Evolutionary conservation across 2,888 invertebrate species (phyloP), one percentile per base, ranked within the genome.

Genomic region (Epistrophe eligans): DNA sequence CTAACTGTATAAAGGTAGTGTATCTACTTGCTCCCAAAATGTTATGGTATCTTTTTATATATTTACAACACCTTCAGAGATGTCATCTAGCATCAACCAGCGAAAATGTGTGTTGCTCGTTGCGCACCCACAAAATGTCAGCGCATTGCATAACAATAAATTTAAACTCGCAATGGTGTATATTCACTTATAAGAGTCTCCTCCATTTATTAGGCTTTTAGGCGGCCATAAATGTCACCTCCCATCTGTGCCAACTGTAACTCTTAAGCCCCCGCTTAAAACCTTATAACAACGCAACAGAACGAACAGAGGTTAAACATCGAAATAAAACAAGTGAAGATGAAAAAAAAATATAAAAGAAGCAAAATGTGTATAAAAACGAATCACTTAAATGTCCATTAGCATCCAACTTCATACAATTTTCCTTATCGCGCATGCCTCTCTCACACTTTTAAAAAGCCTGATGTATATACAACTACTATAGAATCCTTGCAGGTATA

Each of bases 381-480:
- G 87, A 87, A 87, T 87, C 87, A 87, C 87, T 87, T 87, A 87
- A 87, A 79, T 83, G 83, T 87, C 87, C 87, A 87, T 87, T 87
- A 87, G 83, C 83, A 87, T 83, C 50, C 87, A 74, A 71, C 70
- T 71, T 79, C 73, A 85, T 24, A 24, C 79, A 83, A 79, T 74
- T 87, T 83, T 83, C 87, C 87, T 87, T 87, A 87, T 87, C 87
- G 79, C 70, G 72, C 62, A 58, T 67, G 72, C 83, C 67, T 74
- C 74, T 57, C 74, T 52, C 38, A 35, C 70, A 57, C 50, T 43
- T 15, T 35, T 7, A 48, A 24, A 48, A 24, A 48, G 17, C 17
- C 45, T 45, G 35, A 10, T 8, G n/a, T 58, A 10, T 8, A 9
- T 58, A n/a, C 45, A 11, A 38, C 24, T 64, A 45, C 8, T 48